Conservation (phyloP, 2,113 vertebrate genomes). For the Hystrix cristata region DNA sequence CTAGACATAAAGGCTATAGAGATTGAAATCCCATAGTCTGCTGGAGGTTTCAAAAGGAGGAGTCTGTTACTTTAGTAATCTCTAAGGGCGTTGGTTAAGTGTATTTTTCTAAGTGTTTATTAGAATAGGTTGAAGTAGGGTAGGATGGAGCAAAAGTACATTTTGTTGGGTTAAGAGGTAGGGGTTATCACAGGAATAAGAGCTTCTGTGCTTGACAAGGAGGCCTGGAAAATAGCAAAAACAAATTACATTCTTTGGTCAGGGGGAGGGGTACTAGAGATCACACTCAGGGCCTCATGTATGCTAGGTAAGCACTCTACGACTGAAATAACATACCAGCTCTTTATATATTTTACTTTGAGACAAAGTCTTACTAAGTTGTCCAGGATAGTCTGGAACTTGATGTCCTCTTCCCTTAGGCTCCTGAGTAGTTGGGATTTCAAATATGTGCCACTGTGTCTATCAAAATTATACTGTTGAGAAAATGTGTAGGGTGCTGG, state of each 20-base stretch:
- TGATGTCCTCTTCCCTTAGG: no score
- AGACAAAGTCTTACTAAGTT: no score
- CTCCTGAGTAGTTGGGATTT: no score
- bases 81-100: background rate
- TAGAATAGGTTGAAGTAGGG: background rate
- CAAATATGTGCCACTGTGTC: no score
- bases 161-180: background rate
- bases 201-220: conserved; percentile 22
- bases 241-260: background rate
- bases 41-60: background rate
- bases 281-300: no score
- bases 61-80: background rate
- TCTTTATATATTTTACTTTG: no score
- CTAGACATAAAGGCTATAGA: background rate
- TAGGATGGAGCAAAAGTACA: background rate
- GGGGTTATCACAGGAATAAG: conserved; percentile 8
- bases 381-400: no score
- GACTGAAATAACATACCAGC: no score
- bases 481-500: background rate
- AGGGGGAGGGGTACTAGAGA: no score
- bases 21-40: background rate
- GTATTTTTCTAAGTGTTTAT: conserved; percentile 7
- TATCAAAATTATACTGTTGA: conserved; percentile 18
- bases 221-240: background rate
- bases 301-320: no score